These are phyloP conservation scores for Leptinotarsa undecemlineata DNA, from an alignment of 1,140 invertebrate genomes.

Conservation along the genomic window DNA sequence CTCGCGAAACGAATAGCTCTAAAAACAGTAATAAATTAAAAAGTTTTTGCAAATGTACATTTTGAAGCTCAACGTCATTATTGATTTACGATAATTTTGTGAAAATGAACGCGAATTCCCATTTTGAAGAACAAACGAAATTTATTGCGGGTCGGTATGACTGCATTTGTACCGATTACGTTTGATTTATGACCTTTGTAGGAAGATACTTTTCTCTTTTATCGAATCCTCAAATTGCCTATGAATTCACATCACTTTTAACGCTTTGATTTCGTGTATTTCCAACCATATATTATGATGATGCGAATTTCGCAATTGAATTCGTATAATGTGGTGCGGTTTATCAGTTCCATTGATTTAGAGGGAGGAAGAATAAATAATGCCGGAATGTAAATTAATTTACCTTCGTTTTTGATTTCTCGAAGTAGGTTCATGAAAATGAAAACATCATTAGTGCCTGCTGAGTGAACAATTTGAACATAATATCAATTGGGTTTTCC, in stretches of 20 bases:
- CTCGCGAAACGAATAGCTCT: constrained; percentile 47
- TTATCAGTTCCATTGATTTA: not conserved
- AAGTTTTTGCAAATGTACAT: constrained; percentile 48
- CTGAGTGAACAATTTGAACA: too few species aligned
- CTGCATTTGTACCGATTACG: constrained; percentile 55
- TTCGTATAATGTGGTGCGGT: constrained; percentile 6
- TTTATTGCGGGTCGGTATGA: constrained; percentile 51
- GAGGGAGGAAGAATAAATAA: too few species aligned
- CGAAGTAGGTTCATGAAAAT: too few species aligned
- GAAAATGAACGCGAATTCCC: constrained; percentile 55
- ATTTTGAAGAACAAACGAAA: constrained; percentile 55
- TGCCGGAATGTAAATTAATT: too few species aligned
- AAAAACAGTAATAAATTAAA: constrained; percentile 50
- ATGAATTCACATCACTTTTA: constrained; percentile 34
- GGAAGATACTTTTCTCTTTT: constrained; percentile 53
- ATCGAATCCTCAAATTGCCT: constrained; percentile 41
- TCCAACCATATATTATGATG: constrained; percentile 2
- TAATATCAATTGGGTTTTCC: too few species aligned
- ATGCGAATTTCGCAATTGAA: not conserved
- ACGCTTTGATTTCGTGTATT: not conserved
- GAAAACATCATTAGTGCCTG: too few species aligned
- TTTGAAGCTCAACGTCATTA: constrained; percentile 53
- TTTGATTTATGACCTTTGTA: constrained; percentile 51
- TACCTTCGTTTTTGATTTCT: too few species aligned
- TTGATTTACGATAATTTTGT: constrained; percentile 56